Evolutionary conservation across 2,888 invertebrate species (phyloP).

Genomic region (Zhuqinia jingwanae): DNA sequence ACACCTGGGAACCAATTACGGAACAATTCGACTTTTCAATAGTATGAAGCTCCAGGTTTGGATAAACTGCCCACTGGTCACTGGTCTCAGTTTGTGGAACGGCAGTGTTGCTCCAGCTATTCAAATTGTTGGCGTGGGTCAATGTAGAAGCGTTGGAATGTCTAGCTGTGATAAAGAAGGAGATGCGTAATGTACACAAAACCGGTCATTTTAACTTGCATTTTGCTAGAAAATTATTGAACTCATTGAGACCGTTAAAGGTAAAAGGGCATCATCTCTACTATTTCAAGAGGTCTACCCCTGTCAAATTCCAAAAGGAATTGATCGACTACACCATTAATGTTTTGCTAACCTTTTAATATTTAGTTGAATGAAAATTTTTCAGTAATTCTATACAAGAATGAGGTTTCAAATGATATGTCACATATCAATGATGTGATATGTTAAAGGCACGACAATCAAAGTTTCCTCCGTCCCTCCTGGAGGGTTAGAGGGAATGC

Average conservation of each 20-base stretch:
- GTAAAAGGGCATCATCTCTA: slow-evolving; percentile 59
- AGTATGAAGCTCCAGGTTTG: slow-evolving; percentile 65
- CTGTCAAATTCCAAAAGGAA: slow-evolving; percentile 51
- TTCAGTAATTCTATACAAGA: too few relatives aligned
- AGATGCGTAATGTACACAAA: neutral
- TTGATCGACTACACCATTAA: slow-evolving; percentile 62
- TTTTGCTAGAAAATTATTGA: neutral
- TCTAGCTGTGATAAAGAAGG: neutral
- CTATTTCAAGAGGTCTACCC: slow-evolving; percentile 59
- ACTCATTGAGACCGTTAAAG: slow-evolving; percentile 40
- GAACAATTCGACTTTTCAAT: slow-evolving; percentile 54
- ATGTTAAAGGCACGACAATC: too few relatives aligned
- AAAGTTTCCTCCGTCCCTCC: too few relatives aligned
- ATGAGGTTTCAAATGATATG: too few relatives aligned
- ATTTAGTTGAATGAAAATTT: too few relatives aligned
- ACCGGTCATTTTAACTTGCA: neutral
- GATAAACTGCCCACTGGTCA: slow-evolving; percentile 66
- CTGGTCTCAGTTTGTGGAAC: slow-evolving; percentile 54
- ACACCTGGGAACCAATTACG: slow-evolving; percentile 65
- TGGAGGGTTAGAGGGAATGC: too few relatives aligned
- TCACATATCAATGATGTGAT: too few relatives aligned
- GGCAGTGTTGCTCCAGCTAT: slow-evolving; percentile 50
- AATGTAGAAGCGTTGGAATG: slow-evolving; percentile 45
- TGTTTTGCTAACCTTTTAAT: slow-evolving; percentile 60
- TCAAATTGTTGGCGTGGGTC: slow-evolving; percentile 54